Evolutionary conservation across 2,888 invertebrate species (phyloP).

Genomic region (Aphidoletes aphidimyza): DNA sequence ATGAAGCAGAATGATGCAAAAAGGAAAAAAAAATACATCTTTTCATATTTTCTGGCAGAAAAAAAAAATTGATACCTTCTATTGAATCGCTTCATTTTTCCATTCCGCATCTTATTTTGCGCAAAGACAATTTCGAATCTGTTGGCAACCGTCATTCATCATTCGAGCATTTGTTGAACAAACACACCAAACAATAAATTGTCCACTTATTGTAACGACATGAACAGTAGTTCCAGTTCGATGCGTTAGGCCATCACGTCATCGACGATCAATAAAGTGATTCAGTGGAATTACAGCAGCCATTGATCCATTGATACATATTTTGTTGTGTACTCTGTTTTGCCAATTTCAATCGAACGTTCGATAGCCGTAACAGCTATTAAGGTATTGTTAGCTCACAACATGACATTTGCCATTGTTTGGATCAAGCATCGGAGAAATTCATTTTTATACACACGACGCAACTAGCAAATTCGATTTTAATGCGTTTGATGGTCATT

Average conservation of each 20-base stretch:
- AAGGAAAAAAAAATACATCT: slow-evolving; percentile 7
- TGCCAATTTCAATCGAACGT: neutral
- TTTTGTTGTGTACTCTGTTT: neutral
- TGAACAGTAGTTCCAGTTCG: slow-evolving; percentile 39
- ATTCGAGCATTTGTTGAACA: slow-evolving; percentile 28
- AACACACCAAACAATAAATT: slow-evolving; percentile 45
- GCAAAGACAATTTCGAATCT: neutral
- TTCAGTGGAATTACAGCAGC: slow-evolving; percentile 32
- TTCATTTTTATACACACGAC: neutral
- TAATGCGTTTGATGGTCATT: slow-evolving; percentile 23
- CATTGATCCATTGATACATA: neutral
- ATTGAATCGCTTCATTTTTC: slow-evolving; percentile 27
- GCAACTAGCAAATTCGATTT: slow-evolving; percentile 25
- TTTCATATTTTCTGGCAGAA: neutral
- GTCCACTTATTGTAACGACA: slow-evolving; percentile 26
- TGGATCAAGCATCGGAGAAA: neutral
- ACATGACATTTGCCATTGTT: neutral
- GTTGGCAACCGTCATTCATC: neutral
- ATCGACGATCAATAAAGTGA: slow-evolving; percentile 24
- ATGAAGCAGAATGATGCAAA: slow-evolving; percentile 9
- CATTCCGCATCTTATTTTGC: neutral
- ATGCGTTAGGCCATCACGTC: slow-evolving; percentile 2
- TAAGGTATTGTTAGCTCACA: slow-evolving; percentile 17
- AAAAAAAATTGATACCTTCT: neutral
- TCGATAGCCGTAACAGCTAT: slow-evolving; percentile 49